Evolutionary conservation across 2,113 vertebrate genomes (phyloP).

Genomic region (Bettongia penicillata): DNA sequence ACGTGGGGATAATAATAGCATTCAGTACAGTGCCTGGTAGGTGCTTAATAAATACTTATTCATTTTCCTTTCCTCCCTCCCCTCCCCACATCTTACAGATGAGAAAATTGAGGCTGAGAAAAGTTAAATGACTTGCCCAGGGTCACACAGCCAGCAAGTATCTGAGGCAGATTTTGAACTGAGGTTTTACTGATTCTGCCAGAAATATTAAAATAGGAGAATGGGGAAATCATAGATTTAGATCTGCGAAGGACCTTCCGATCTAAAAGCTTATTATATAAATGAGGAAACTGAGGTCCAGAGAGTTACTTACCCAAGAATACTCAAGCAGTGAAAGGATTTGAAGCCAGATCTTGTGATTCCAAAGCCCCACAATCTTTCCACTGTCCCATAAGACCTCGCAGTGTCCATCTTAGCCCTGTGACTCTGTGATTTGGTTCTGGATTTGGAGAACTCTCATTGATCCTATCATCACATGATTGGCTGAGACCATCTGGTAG

Average conservation of each 20-base stretch:
- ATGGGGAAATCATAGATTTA: neutral
- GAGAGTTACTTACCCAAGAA: neutral
- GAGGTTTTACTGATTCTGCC: neutral
- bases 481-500: neutral
- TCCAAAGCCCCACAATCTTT: neutral
- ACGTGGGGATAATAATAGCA: neutral
- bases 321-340: neutral
- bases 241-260: neutral
- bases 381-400: neutral
- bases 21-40: neutral
- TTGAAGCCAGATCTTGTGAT: neutral
- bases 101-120: neutral
- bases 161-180: neutral
- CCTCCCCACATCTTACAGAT: neutral
- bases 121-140: neutral
- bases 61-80: too few species aligned
- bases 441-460: neutral
- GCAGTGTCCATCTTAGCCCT: neutral
- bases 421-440: neutral
- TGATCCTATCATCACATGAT: too few species aligned
- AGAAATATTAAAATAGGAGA: neutral
- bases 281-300: neutral
- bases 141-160: neutral
- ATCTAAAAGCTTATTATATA: neutral
- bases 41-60: too few species aligned